Conservation (phyloP, 2,113 vertebrate genomes). For the Odobenus rosmarus region DNA sequence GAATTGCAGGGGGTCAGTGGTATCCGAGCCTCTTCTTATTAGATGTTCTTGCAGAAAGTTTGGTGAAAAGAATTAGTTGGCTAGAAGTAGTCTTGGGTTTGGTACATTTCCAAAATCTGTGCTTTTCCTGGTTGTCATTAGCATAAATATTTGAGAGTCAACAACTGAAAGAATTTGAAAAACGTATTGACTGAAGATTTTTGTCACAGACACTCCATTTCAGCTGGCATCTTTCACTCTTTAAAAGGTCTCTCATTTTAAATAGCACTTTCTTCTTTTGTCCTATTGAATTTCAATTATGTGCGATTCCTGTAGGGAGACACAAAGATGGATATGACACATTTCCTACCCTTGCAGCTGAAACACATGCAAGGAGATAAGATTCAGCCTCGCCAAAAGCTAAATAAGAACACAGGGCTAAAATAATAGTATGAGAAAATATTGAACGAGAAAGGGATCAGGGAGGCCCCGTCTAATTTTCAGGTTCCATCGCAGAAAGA, state of each 20-base stretch:
- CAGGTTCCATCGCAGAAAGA: constrained; percentile 16
- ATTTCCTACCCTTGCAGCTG: constrained; percentile 37
- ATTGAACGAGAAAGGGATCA: not conserved
- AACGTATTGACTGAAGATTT: constrained; percentile 62
- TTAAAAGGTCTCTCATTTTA: constrained; percentile 61
- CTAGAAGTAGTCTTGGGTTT: constrained; percentile 58
- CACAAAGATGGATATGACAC: constrained; percentile 38
- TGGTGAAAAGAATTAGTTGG: constrained; percentile 55
- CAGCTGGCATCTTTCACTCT: constrained; percentile 43
- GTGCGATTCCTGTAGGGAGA: constrained; percentile 7
- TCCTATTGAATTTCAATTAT: constrained; percentile 51
- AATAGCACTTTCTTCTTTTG: constrained; percentile 57
- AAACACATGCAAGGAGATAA: constrained; percentile 29
- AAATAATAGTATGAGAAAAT: constrained; percentile 47
- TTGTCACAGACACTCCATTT: constrained; percentile 72
- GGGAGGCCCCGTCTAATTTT: constrained; percentile 10
- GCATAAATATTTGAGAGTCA: constrained; percentile 73
- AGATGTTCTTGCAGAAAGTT: constrained; percentile 55
- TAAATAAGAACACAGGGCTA: constrained; percentile 16
- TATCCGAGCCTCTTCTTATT: not conserved
- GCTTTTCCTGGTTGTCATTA: constrained; percentile 70
- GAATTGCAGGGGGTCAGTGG: not conserved
- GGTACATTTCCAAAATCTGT: constrained; percentile 65
- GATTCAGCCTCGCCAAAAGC: not conserved
- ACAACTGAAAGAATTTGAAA: constrained; percentile 71